Evolutionary conservation across 2,888 invertebrate species (phyloP).

Genomic region (Nemurella pictetii): DNA sequence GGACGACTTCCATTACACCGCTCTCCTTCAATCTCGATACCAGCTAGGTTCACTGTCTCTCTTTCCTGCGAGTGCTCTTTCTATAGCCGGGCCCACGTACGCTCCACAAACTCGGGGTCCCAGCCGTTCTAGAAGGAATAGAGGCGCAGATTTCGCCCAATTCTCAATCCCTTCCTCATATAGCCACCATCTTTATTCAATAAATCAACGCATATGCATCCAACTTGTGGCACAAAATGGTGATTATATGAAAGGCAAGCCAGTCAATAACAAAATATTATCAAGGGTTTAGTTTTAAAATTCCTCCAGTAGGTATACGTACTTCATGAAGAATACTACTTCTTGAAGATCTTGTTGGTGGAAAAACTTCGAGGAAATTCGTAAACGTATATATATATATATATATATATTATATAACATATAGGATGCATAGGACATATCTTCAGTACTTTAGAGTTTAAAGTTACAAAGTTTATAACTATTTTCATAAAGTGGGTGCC

Average conservation of each 20-base stretch:
- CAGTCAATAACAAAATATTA: slow-evolving; percentile 4
- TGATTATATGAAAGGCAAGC: background rate
- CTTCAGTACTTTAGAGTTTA: background rate
- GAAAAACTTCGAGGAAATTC: background rate
- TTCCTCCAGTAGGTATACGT: background rate
- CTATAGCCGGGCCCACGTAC: background rate
- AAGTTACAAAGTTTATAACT: background rate
- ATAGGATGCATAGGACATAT: background rate
- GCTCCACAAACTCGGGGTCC: no score
- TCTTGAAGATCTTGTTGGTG: background rate
- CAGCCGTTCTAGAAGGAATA: no score
- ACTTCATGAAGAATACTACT: background rate
- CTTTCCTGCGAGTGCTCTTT: background rate
- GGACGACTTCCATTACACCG: slow-evolving; percentile 34
- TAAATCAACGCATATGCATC: slow-evolving; percentile 13
- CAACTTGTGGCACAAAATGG: slow-evolving; percentile 7
- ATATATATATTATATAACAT: no score
- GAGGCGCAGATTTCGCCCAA: background rate
- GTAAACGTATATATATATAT: background rate
- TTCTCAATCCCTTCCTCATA: background rate
- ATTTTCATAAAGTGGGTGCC: background rate
- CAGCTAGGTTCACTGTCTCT: background rate
- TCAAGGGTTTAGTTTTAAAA: background rate
- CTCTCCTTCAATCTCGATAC: slow-evolving; percentile 16
- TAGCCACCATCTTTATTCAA: slow-evolving; percentile 21